Evolutionary conservation across 2,797 vertebrate genomes (phyloP), one percentile per base, ranked within the genome.

Genomic region (Pyrrhura leucotis): DNA sequence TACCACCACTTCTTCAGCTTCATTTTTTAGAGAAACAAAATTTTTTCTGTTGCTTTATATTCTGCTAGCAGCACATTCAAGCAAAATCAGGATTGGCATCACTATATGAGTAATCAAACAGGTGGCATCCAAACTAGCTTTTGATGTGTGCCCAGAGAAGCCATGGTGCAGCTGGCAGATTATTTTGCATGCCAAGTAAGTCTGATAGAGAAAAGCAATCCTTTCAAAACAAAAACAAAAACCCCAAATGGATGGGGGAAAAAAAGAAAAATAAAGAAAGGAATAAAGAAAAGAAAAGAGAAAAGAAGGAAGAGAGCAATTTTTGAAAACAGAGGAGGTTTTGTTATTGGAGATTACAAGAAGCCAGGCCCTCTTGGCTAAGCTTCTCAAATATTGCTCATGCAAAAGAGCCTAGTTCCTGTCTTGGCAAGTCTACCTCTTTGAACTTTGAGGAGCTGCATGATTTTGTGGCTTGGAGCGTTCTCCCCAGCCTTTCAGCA

Each of bases 101-200:
- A 44, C 23, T 45, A 23, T 59, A 79, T 91, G 92, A 92, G 58
- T 84, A 82, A 93, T 95, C 93, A 85, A 93, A 94, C 94, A 96
- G 95, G 97, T 92, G 95, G 93, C 74, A 82, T 53, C 54, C 74
- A 54, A 66, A 86, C 63, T 77, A 21, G 28, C 76, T 94, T 85
- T 72, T 85, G 58, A 69, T 54, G 59, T 88, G 74, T 72, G 53
- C 51, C 90, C 80, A 33, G 26, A 12, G 14, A 79, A 95, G 80
- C 95, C 45, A 63, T 67, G 61, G 40, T 89, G 85, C 88, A 97
- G 94, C 91, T 94, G 94, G 73, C 37, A 45, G 66, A 56, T 68
- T 72, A 85, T 83, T 95, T 94, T 83, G 61, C 47, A 74, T 91
- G 89, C 91, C 95, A 95, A 95, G 26, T 65, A 77, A 84, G 40